These are phyloP conservation scores for Agriopis marginaria DNA, from an alignment of 2,888 invertebrate species.

Conservation along the genomic window DNA sequence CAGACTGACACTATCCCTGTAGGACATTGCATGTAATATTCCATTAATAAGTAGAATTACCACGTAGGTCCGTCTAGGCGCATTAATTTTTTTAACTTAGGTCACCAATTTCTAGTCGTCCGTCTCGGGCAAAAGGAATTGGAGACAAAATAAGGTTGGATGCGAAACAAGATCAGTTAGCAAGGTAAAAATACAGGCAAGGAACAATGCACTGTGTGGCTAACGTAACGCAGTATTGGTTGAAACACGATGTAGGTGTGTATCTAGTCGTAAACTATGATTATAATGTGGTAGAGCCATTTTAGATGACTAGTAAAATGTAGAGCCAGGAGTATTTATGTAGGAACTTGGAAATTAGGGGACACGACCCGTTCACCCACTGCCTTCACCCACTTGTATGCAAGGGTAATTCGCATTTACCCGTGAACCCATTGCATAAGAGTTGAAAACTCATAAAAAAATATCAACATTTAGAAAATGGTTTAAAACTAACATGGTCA, in stretches of 20 bases:
- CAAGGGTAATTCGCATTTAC: too few relatives aligned
- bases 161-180: slow-evolving; percentile 82
- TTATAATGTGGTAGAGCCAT: slow-evolving; percentile 31
- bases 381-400: too few relatives aligned
- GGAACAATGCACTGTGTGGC: slow-evolving; percentile 75
- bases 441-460: too few relatives aligned
- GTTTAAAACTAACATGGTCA: too few relatives aligned
- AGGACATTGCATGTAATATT: slow-evolving; percentile 62
- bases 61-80: slow-evolving; percentile 64
- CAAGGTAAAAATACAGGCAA: slow-evolving; percentile 76
- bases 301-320: slow-evolving; percentile 22
- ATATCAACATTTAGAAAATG: too few relatives aligned
- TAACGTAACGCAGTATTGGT: slow-evolving; percentile 62
- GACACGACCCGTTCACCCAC: too few relatives aligned
- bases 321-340: slow-evolving; percentile 1
- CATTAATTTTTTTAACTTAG: slow-evolving; percentile 75
- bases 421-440: too few relatives aligned
- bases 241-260: slow-evolving; percentile 49
- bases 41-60: slow-evolving; percentile 50
- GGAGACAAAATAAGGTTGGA: slow-evolving; percentile 84
- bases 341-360: not conserved
- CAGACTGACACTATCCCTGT: slow-evolving; percentile 57
- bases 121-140: slow-evolving; percentile 82
- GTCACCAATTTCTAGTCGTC: slow-evolving; percentile 82
- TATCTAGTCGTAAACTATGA: slow-evolving; percentile 40